phyloP scores from a whole-genome alignment of 2,797 vertebrate genomes.

The Sebastes glaucus region DNA sequence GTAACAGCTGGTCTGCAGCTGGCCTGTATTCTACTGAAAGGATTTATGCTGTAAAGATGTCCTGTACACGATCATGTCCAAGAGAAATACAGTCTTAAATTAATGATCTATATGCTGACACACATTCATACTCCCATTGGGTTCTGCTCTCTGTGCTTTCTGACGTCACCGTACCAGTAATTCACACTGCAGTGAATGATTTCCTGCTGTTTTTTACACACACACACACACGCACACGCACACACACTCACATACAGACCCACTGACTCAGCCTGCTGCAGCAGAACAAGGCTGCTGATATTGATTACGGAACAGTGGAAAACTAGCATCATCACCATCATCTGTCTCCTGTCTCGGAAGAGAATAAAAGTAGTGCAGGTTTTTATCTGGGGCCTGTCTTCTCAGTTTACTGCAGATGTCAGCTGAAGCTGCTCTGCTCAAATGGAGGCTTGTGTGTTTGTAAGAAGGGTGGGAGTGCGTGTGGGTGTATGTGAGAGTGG shows the following conservation, averaged over 20 bases:
- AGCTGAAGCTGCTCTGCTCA: conserved; percentile 21
- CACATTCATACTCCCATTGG: background rate
- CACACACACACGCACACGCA: background rate
- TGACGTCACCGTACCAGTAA: conserved; percentile 46
- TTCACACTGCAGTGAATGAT: conserved; percentile 30
- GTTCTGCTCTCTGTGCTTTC: background rate
- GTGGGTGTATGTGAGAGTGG: background rate
- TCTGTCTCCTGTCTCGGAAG: conserved; percentile 2
- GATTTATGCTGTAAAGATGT: background rate
- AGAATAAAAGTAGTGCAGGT: conserved; percentile 5
- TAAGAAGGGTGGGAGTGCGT: background rate
- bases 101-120: conserved; percentile 5
- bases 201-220: conserved; percentile 11
- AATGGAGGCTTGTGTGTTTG: background rate
- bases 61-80: background rate
- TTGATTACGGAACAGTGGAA: conserved; percentile 54
- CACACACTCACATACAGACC: background rate
- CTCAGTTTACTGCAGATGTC: conserved; percentile 33
- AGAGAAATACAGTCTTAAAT: background rate
- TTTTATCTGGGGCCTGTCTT: conserved; percentile 25
- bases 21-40: background rate
- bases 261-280: conserved; percentile 41
- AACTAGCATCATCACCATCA: conserved; percentile 24
- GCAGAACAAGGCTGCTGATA: conserved; percentile 31
- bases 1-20: background rate